Conservation (phyloP, 2,888 invertebrate genomes). For the Acrobasis consociella region DNA sequence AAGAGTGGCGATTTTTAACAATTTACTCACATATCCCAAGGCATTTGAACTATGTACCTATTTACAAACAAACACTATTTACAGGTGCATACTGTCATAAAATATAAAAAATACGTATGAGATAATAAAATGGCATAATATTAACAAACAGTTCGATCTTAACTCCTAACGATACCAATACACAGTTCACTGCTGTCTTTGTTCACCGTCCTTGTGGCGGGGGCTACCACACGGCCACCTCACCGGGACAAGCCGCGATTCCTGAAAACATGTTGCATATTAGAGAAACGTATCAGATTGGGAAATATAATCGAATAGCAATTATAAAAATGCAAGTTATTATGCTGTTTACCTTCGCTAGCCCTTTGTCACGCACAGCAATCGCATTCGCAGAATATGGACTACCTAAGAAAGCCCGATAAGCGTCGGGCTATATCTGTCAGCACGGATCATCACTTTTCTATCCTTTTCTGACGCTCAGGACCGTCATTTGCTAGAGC, state of each 20-base stretch:
- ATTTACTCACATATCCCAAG: no score
- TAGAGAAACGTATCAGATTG: not conserved
- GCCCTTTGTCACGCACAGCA: no score
- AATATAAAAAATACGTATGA: not conserved
- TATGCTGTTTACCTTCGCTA: not conserved
- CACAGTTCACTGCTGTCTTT: not conserved
- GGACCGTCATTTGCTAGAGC: no score
- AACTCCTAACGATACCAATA: not conserved
- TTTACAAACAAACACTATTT: not conserved
- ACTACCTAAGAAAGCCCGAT: no score
- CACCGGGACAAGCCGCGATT: not conserved
- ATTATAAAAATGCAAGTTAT: not conserved
- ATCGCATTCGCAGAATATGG: no score
- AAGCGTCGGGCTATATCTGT: no score
- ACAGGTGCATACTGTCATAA: not conserved
- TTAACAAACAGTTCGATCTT: no score
- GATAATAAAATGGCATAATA: not conserved
- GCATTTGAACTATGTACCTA: not conserved
- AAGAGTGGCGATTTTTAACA: no score
- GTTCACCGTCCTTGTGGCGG: not conserved
- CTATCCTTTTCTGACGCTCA: no score
- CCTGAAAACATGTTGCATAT: not conserved
- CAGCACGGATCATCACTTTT: no score
- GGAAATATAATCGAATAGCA: not conserved
- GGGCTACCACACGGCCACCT: not conserved